These are phyloP conservation scores for Limnephilus auricula DNA, from an alignment of 2,888 invertebrate species.

Conservation along the genomic window DNA sequence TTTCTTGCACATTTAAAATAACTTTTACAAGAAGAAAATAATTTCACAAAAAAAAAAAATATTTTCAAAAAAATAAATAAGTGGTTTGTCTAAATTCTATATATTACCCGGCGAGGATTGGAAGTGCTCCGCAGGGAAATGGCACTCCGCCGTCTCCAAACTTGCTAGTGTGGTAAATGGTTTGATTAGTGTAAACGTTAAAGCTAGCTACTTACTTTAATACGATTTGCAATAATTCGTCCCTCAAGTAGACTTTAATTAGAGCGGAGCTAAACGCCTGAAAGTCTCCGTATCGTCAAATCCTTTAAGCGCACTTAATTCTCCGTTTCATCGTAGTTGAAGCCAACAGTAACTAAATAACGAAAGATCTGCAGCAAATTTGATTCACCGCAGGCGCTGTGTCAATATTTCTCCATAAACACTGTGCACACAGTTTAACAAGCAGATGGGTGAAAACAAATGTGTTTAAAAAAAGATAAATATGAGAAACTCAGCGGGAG, in stretches of 20 bases:
- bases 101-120: neutral
- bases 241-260: neutral
- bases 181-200: constrained; percentile 14
- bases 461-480: constrained; percentile 11
- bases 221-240: neutral
- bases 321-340: neutral
- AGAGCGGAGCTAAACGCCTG: neutral
- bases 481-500: neutral
- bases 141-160: neutral
- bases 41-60: too few relatives aligned
- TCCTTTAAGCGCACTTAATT: neutral
- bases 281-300: neutral
- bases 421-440: constrained; percentile 6
- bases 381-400: neutral
- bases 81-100: neutral
- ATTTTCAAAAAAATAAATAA: neutral
- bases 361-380: neutral
- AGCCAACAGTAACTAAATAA: constrained; percentile 23
- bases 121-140: neutral
- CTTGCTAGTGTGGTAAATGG: neutral
- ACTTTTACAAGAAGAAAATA: neutral
- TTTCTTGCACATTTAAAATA: constrained; percentile 6
- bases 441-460: constrained; percentile 12
- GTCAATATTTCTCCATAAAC: constrained; percentile 34
- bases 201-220: neutral